phyloP scores from a whole-genome alignment of 2,888 invertebrate species.

The Harmothoe impar region DNA sequence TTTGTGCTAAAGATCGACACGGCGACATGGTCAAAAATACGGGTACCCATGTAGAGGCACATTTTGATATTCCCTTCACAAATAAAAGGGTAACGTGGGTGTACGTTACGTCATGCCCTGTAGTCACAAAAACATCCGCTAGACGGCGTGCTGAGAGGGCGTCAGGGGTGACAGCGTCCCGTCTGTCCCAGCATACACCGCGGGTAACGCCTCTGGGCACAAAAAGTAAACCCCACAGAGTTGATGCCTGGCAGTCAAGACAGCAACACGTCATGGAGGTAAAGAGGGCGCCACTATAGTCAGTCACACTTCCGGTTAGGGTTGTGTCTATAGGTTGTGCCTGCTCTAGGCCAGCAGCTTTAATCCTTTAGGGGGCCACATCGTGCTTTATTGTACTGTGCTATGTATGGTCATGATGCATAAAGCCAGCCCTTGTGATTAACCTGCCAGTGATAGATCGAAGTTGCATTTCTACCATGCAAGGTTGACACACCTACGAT shows the following conservation, averaged over 20 bases:
- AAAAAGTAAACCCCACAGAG: slow-evolving; percentile 9
- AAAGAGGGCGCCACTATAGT: background rate
- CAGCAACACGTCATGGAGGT: background rate
- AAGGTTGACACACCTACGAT: no score
- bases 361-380: no score
- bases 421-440: no score
- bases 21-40: no score
- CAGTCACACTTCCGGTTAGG: background rate
- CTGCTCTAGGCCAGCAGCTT: no score
- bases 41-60: no score
- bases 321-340: background rate
- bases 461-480: no score
- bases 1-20: no score
- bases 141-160: background rate
- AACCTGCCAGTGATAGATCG: no score
- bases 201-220: background rate
- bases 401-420: no score
- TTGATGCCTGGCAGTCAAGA: slow-evolving; percentile 36
- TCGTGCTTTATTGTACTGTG: no score
- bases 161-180: slow-evolving; percentile 9
- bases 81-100: background rate
- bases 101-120: background rate
- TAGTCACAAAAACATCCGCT: slow-evolving; percentile 5
- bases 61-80: background rate
- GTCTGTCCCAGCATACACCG: background rate